Conservation (phyloP, 2,113 vertebrate genomes). For the Muntiacus muntjak region DNA sequence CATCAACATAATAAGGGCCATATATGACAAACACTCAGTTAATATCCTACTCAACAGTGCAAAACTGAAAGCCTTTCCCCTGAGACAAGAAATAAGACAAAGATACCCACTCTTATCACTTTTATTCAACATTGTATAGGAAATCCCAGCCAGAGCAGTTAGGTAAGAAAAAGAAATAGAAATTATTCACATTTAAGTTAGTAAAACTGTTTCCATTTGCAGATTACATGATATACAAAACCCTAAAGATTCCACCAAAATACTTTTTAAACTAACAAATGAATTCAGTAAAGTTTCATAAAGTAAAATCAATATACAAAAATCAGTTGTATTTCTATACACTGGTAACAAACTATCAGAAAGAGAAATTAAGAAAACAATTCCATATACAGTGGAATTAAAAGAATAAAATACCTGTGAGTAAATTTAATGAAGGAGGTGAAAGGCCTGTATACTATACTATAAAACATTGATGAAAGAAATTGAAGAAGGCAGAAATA, state of each 20-base stretch:
- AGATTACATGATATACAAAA: not conserved
- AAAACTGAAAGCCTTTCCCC: not conserved
- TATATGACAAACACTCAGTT: not conserved
- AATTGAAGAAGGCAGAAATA: not conserved
- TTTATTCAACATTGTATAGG: not conserved
- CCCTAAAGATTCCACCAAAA: not conserved
- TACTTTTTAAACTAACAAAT: not conserved
- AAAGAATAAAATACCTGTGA: not conserved
- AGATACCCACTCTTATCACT: not conserved
- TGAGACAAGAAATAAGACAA: not conserved
- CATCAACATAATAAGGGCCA: not conserved
- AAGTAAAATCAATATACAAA: not conserved
- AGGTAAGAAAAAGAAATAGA: not conserved
- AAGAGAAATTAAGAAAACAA: not conserved
- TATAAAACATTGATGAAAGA: not conserved
- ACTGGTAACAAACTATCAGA: not conserved
- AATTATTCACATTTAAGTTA: not conserved
- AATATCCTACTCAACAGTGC: not conserved
- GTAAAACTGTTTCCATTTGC: not conserved
- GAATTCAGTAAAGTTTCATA: not conserved
- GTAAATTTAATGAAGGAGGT: not conserved
- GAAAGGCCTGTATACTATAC: not conserved
- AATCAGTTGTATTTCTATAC: not conserved
- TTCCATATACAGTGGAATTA: not conserved
- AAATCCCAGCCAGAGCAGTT: not conserved